Evolutionary conservation across 2,888 invertebrate genomes (phyloP).

Genomic region (Heterodera filipjevi): DNA sequence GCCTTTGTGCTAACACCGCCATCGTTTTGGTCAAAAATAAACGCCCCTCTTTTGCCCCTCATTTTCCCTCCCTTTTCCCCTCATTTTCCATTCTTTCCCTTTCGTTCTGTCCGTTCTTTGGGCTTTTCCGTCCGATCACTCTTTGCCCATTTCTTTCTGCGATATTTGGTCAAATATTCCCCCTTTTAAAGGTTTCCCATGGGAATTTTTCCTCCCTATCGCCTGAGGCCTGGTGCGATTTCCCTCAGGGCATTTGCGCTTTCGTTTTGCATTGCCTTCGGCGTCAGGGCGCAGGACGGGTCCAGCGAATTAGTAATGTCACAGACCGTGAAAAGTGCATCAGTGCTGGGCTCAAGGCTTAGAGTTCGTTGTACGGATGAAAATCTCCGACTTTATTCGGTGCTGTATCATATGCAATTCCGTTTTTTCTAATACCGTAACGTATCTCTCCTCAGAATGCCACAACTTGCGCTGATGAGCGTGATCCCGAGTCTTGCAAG

Average conservation of each 20-base stretch:
- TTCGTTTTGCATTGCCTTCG: neutral
- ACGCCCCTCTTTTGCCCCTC: too few species aligned
- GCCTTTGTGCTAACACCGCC: neutral
- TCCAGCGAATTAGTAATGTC: conserved; percentile 40
- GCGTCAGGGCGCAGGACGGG: conserved; percentile 36
- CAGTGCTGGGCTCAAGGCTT: conserved; percentile 26
- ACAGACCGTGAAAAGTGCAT: conserved; percentile 23
- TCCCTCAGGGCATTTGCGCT: neutral
- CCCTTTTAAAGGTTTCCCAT: neutral
- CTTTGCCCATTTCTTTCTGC: neutral
- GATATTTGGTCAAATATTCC: neutral
- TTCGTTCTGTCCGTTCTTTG: neutral
- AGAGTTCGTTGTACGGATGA: conserved; percentile 46
- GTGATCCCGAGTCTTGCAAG: conserved; percentile 44
- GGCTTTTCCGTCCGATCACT: neutral
- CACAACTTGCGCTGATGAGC: conserved; percentile 46
- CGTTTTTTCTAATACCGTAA: neutral
- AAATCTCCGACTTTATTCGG: conserved; percentile 39
- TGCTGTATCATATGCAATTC: neutral
- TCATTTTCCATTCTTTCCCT: too few species aligned
- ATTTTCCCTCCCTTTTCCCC: too few species aligned
- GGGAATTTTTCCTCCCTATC: neutral
- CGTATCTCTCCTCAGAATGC: conserved; percentile 36
- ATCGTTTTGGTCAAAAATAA: neutral
- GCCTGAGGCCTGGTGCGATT: neutral